These are phyloP conservation scores for Seriola dumerili DNA, from an alignment of 2,113 vertebrate genomes.

Conservation along the genomic window DNA sequence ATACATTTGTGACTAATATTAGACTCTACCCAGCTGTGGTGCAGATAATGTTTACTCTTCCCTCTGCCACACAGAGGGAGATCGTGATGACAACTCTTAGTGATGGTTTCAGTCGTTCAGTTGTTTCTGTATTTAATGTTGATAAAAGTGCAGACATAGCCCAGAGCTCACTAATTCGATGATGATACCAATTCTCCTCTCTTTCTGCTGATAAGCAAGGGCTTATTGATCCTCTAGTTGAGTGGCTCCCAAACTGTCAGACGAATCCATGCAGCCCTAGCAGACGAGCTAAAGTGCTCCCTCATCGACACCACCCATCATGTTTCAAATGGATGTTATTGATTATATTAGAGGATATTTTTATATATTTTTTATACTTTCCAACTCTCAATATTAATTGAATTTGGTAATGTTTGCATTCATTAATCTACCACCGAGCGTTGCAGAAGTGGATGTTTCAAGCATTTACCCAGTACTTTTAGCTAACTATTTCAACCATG, in stretches of 20 bases:
- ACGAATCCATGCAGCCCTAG: background rate
- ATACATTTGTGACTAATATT: constrained; percentile 24
- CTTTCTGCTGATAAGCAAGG: constrained; percentile 9
- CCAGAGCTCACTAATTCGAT: background rate
- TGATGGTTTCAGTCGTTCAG: background rate
- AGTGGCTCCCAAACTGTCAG: background rate
- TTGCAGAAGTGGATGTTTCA: background rate
- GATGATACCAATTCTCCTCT: background rate
- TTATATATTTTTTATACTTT: background rate
- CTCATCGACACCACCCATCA: background rate
- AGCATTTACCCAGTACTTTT: background rate
- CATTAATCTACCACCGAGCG: background rate
- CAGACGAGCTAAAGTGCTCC: constrained; percentile 15
- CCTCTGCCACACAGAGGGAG: background rate
- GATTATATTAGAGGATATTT: background rate
- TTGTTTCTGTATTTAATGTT: background rate
- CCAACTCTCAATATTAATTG: background rate
- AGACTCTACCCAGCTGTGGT: constrained; percentile 10
- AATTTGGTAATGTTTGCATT: background rate
- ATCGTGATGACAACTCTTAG: background rate
- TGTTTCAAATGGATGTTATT: background rate
- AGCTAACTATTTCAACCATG: background rate
- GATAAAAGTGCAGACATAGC: background rate
- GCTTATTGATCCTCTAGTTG: constrained; percentile 27
- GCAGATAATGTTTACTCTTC: constrained; percentile 2